Evolutionary conservation across 1,140 invertebrate species (phyloP), one percentile per base, ranked within the genome.

Genomic region (Hypothenemus hampei): DNA sequence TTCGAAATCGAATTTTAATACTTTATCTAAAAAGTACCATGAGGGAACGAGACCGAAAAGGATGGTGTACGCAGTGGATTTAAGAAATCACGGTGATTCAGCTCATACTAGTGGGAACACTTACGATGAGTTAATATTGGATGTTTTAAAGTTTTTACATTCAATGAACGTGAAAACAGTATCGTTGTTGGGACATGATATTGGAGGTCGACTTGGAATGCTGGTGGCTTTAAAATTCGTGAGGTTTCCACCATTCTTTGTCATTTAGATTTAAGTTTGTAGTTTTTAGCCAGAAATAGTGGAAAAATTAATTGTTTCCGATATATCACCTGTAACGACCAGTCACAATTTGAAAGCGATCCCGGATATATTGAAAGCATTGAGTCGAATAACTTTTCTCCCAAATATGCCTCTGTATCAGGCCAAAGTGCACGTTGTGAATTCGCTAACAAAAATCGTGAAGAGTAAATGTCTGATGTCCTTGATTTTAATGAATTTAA

Each of bases 51-150:
- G 49, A 64, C 33, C 75, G 80, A 63, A 64, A 87, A 35, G 45
- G 23, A 15, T 41, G 78, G 81, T 94, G 0, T 80, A 91, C 29
- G 75, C 84, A 1, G 75, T 94, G 15, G 93, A 97, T 78, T 82
- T 86, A 1, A 80, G 93, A 65, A 96, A 97, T 72, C 93, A 97
- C 72, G 93, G 93, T 0, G 87, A 91, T 31, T 94, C 90, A 66
- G 85, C 87, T 1, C 91, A 93, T 65, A 73, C 81, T 1, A 59
- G 69, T 4, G 75, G 81, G 0, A 85, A 91, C 70, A 79, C 76
- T 29, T 94, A 93, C 67, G 62, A 71, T 3, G 72, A 80, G 10
- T 80, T 94, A 78, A 79, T 82, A 4, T 74, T 79, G 55, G 93
- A 97, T 73, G 65, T 95, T 26, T 61, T 79, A 1, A 54, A 75